Evolutionary conservation across 2,888 invertebrate genomes (phyloP), one percentile per base, ranked within the genome.

Genomic region (Osmoderma eremita): DNA sequence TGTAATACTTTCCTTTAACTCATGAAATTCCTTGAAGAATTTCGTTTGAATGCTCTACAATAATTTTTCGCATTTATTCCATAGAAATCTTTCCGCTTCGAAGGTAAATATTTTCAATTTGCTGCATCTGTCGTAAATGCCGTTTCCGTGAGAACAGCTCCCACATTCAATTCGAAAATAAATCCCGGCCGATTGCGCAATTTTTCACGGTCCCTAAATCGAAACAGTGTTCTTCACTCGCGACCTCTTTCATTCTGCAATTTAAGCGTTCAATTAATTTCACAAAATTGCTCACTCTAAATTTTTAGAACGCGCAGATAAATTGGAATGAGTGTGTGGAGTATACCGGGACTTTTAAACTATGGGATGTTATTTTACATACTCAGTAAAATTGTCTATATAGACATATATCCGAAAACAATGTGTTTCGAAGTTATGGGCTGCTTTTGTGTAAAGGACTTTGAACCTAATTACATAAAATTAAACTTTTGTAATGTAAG

Each of bases 61-160:
- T 39, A 10, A 12, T 39, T 56, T 18, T 22, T 20, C 15, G 22
- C 18, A 56, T 22, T 41, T 41, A 39, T 56, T 56, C 20, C 41
- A 56, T 22, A 41, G 20, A 17, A 48, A 48, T 10, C 20, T 18
- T 48, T 48, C 10, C 8, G 20, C 42, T 56, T 39, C 41, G 13
- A 20, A 41, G 22, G 56, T 24, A 56, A 56, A 41, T 41, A 56
- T 41, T 41, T 56, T 56, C 56, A 41, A 56, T 56, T 56, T 56
- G 41, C 42, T 56, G 42, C 42, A 22, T 56, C 41, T 56, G 42
- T 22, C 24, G 56, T 22, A 41, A 56, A 41, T 13, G 56, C 42
- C 15, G 41, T 42, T 41, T 56, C 18, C 56, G 41, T 20, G 6
- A 30, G 51, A 51, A 30, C 30, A n/a, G 51, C 13, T 51, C 36